Evolutionary conservation across 2,888 invertebrate genomes (phyloP), one percentile per base, ranked within the genome.

Genomic region (Tortricodes alternella): DNA sequence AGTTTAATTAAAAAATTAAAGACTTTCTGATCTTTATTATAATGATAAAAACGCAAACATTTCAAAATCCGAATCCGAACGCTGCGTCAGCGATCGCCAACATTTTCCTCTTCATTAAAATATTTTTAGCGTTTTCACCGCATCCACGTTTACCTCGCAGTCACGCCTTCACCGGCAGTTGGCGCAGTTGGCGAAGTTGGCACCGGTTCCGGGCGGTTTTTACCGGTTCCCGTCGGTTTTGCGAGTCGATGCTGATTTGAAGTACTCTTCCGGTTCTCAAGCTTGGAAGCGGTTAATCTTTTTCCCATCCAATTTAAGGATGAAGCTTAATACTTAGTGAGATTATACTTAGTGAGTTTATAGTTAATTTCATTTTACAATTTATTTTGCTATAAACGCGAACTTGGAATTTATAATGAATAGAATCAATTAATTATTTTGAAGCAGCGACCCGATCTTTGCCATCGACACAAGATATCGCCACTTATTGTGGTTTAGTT

Each of bases 141-240:
- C 34, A 46, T 35, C 48, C 27, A 29, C 38, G 37, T 37, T 6
- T 29, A 24, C 35, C 21, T 2, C 68, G 67, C 71, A 73, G 74
- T 76, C 78, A 79, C 70, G 70, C 70, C 63, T 64, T 61, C 65
- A 64, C 63, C 60, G 58, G 63, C 61, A 64, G 60, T 67, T 32
- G 6, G 70, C 68, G 63, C 61, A 64, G 60, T 67, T 32, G 6
- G 70, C 68, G 71, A 75, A 78, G 67, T 80, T 81, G 80, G 80
- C 80, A 78, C 67, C 65, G 74, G 64, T 63, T 67, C 70, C 67
- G 62, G 60, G 65, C 61, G 68, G 75, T 71, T 73, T 74, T 71
- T 62, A 66, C 76, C 66, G 68, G 71, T 66, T 60, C 60, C 50
- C 61, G 44, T 53, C 59, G 66, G 64, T 67, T 77, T 70, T 51